Conservation (phyloP, 2,888 invertebrate genomes). For the Thymelicus lineola region DNA sequence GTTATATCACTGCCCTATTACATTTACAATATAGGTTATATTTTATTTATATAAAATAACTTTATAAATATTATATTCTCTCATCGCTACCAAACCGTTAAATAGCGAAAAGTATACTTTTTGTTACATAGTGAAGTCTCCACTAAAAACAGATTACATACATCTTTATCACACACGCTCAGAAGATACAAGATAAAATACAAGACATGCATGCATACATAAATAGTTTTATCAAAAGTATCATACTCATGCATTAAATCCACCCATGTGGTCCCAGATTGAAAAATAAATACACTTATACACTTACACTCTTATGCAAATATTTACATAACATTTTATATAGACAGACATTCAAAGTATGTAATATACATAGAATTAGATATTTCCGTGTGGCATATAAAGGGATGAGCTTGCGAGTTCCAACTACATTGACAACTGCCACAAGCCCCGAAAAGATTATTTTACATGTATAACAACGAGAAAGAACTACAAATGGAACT, state of each 20-base stretch:
- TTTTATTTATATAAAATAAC: background rate
- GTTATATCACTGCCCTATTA: background rate
- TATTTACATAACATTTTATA: constrained; percentile 24
- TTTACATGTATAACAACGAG: no score
- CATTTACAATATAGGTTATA: background rate
- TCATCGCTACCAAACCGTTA: background rate
- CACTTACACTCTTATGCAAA: background rate
- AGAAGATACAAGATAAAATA: background rate
- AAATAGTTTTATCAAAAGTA: constrained; percentile 13
- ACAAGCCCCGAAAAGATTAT: no score
- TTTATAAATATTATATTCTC: background rate
- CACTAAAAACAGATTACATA: background rate
- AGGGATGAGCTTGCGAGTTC: no score
- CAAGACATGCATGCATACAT: constrained; percentile 16
- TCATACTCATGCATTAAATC: constrained; percentile 42
- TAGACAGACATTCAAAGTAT: background rate
- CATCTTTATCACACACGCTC: background rate
- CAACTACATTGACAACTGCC: no score
- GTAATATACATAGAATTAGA: background rate
- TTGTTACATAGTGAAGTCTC: background rate
- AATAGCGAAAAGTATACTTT: background rate
- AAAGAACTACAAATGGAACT: no score
- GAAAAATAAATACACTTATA: constrained; percentile 26
- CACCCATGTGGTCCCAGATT: constrained; percentile 58
- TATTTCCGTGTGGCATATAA: background rate